Conservation (phyloP, 2,113 vertebrate genomes). For the Eurypyga helias region DNA sequence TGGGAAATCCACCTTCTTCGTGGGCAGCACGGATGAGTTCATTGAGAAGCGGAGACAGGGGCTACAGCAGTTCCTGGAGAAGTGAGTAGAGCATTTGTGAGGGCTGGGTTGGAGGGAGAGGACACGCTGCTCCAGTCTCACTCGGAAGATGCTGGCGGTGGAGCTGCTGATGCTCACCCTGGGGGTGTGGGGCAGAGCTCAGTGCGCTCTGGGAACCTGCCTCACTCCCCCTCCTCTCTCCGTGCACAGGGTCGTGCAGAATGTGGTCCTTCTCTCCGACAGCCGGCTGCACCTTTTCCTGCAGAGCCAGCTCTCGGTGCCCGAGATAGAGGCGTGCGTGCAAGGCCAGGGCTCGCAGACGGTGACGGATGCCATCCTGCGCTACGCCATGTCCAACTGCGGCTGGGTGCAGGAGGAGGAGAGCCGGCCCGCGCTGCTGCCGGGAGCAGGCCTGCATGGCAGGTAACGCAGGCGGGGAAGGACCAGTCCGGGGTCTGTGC, state of each 20-base stretch:
- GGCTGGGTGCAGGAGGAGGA: conserved; percentile 87
- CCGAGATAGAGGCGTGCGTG: conserved; percentile 91
- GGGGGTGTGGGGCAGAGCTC: not conserved
- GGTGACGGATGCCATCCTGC: conserved; percentile 90
- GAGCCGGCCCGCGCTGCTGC: not conserved
- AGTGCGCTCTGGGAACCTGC: not conserved
- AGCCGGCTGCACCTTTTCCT: conserved; percentile 97
- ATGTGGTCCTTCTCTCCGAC: conserved; percentile 93
- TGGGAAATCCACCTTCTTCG: conserved; percentile 85
- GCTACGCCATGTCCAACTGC: conserved; percentile 87
- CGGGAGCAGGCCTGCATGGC: not conserved
- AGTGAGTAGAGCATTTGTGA: conserved; percentile 68
- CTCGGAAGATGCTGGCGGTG: not conserved
- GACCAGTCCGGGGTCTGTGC: accelerated
- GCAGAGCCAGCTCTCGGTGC: conserved; percentile 91
- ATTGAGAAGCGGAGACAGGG: conserved; percentile 90
- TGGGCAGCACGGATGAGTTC: conserved; percentile 87
- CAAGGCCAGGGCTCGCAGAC: conserved; percentile 85
- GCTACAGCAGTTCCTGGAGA: conserved; percentile 90
- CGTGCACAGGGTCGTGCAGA: conserved; percentile 85
- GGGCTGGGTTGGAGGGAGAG: not conserved
- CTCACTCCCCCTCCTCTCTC: not conserved
- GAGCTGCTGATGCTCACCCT: not conserved
- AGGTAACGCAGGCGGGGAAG: conserved; percentile 2
- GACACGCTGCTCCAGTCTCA: accelerated